A percentile compares a stretch with the other conserved stretches of the same genome.
Conservation (phyloP, 2,113 vertebrate genomes). For the Zeus faber region DNA sequence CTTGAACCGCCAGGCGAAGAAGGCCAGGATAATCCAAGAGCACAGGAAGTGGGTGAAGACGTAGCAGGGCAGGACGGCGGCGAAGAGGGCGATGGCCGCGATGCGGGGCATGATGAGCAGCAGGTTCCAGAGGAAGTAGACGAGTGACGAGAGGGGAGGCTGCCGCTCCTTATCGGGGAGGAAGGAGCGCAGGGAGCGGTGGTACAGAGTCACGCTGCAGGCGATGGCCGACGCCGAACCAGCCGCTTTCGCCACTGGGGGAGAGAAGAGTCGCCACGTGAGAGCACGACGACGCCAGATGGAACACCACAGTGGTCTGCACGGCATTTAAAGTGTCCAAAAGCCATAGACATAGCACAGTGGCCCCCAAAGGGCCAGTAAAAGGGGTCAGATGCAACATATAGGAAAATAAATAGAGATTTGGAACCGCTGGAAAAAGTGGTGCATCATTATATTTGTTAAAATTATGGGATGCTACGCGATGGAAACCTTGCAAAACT, state of each 20-base stretch:
- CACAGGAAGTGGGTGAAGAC: constrained; percentile 74
- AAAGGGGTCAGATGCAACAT: too few relatives aligned
- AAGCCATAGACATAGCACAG: too few relatives aligned
- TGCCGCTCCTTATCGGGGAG: constrained; percentile 66
- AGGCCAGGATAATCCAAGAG: constrained; percentile 75
- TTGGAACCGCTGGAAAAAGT: too few relatives aligned
- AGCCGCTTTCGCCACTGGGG: constrained; percentile 50
- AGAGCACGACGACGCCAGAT: too few relatives aligned
- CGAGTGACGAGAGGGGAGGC: constrained; percentile 22
- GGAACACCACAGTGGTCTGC: too few relatives aligned
- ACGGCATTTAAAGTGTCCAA: too few relatives aligned
- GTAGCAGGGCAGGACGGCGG: constrained; percentile 67
- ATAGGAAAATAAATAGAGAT: too few relatives aligned
- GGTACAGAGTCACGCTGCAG: constrained; percentile 67
- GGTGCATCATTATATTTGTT: too few relatives aligned
- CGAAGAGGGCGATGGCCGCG: constrained; percentile 72
- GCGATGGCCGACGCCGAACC: constrained; percentile 37
- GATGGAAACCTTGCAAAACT: too few relatives aligned
- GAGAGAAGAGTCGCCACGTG: constrained; percentile 18
- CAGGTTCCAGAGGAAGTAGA: constrained; percentile 86
- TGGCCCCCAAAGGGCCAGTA: too few relatives aligned
- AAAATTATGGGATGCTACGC: too few relatives aligned
- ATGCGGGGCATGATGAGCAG: constrained; percentile 79
- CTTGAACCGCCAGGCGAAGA: constrained; percentile 70
- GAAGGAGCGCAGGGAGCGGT: constrained; percentile 82